Evolutionary conservation across 2,113 vertebrate species (phyloP).

Genomic region (Mus spicilegus): DNA sequence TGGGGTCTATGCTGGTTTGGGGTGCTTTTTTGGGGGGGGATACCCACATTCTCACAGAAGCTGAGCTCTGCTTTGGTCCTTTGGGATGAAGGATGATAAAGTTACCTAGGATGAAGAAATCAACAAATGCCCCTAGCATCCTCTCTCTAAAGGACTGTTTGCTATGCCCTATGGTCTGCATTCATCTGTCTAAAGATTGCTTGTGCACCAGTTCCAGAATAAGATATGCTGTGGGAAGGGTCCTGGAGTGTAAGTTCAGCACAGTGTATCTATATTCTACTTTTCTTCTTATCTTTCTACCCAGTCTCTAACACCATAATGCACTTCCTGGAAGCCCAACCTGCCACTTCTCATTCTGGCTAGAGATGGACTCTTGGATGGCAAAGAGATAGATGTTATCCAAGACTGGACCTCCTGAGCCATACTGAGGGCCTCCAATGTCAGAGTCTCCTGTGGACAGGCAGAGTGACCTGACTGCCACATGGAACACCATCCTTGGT

Average conservation of each 20-base stretch:
- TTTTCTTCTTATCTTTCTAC: no score
- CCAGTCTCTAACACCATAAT: background rate
- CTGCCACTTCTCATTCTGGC: background rate
- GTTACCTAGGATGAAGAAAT: background rate
- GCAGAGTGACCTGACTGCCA: background rate
- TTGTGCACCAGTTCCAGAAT: background rate
- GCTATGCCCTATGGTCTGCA: background rate
- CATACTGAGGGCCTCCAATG: background rate
- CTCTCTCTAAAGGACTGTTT: background rate
- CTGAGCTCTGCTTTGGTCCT: background rate
- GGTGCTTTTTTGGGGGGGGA: background rate
- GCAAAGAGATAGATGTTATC: background rate
- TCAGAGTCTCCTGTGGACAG: background rate
- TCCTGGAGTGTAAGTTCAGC: background rate
- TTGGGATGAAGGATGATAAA: constrained; percentile 55
- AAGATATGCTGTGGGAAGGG: background rate
- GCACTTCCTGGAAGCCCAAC: background rate
- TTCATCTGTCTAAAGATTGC: background rate
- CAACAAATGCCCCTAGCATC: background rate
- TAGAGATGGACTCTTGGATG: background rate
- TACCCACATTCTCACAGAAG: background rate
- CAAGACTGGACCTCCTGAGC: background rate
- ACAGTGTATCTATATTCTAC: no score
- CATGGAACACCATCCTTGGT: background rate
- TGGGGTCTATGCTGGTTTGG: background rate